Base-by-base conservation (phyloP, 2,113 vertebrate species). In the Balaeniceps rex region DNA sequence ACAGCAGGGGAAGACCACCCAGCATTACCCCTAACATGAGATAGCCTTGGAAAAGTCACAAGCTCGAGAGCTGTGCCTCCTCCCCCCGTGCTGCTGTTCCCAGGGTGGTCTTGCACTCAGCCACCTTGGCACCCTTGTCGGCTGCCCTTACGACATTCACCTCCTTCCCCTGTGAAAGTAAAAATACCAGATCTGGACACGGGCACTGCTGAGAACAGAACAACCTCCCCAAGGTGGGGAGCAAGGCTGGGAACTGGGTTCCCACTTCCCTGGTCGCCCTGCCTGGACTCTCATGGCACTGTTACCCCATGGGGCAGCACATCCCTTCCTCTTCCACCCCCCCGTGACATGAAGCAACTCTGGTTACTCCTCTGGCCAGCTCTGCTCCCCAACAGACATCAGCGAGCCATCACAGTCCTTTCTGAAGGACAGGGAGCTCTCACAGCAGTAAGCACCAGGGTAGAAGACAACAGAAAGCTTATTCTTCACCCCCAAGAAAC, bases 121-220 rank as follows among this genome's bases (percentile, higher is more conserved):
- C 25, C 49, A 46, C 31, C 22, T 36, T 60, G 29, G 44, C 31
- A 70, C 31, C 15, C n/a, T 77, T 66, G 33, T 33, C 1, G 0
- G 52, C 31, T 60, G 38, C 36, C 49, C 25, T 34, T 1, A 0
- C 0, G 2, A 34, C 29, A 29, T 52, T 74, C 5, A 0, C 18
- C 24, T 82, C 24, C 52, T 76, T 77, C 24, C 21, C 24, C 12
- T 1, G 1, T 38, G 10, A 36, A 60, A 68, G 28, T 44, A 65
- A 66, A 71, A 86, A 51, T 12, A 61, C 16, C 60, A 78, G 34
- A 31, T 87, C 24, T 65, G 22, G 51, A 74, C 9, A 42, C 2
- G 3, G 19, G 31, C 38, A 17, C 21, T 36, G 63, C 33, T 55
- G n/a, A 74, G 49, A 64, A 51, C 29, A 58, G 23, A 51, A 63